These are phyloP conservation scores for Coilia nasus DNA, from an alignment of 2,797 vertebrate genomes.

Conservation along the genomic window DNA sequence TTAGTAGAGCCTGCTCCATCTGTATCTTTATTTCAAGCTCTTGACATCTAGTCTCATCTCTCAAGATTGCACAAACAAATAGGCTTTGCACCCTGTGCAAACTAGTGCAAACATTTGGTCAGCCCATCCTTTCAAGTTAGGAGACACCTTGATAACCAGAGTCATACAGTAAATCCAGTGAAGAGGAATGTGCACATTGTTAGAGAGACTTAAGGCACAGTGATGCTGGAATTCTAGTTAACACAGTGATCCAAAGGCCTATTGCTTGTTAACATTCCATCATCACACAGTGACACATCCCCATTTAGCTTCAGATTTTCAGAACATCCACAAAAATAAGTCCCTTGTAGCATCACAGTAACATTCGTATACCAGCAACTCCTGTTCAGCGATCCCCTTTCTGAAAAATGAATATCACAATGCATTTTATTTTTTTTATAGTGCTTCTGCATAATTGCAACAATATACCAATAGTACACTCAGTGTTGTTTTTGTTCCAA, in stretches of 20 bases:
- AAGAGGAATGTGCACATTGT: not conserved
- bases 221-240: not conserved
- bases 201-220: not conserved
- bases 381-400: not conserved
- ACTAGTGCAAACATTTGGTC: not conserved
- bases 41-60: too few relatives aligned
- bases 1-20: not conserved
- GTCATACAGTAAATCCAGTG: not conserved
- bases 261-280: not conserved
- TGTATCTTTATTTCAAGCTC: not conserved
- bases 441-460: not conserved
- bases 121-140: not conserved
- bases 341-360: not conserved
- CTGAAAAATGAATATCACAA: not conserved
- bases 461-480: not conserved
- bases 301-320: not conserved
- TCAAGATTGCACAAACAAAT: not conserved
- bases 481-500: not conserved
- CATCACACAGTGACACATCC: not conserved
- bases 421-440: constrained; percentile 22
- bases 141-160: not conserved
- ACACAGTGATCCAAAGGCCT: not conserved
- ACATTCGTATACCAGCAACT: not conserved
- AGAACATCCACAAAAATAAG: not conserved
- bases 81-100: not conserved